Evolutionary conservation across 2,888 invertebrate genomes (phyloP).

Genomic region (Parochlus steinenii): DNA sequence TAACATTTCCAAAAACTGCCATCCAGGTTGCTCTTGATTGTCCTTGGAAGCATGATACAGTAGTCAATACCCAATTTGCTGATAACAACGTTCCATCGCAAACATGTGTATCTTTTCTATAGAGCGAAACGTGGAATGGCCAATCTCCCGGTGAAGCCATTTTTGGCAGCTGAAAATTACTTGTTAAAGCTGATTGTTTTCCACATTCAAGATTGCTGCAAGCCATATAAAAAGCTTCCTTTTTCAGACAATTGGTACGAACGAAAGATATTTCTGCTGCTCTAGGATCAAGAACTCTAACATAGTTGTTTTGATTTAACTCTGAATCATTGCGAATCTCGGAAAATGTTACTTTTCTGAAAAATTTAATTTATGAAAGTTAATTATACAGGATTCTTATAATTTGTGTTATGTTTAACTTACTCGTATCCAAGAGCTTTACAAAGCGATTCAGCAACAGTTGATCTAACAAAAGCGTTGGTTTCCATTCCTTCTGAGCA

Average conservation of each 20-base stretch:
- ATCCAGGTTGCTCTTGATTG: slow-evolving; percentile 81
- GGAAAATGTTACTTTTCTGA: slow-evolving; percentile 51
- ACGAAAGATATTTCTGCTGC: slow-evolving; percentile 69
- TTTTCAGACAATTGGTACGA: slow-evolving; percentile 54
- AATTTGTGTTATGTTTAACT: slow-evolving; percentile 20
- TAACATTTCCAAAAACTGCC: slow-evolving; percentile 57
- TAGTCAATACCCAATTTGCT: slow-evolving; percentile 69
- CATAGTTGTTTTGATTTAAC: slow-evolving; percentile 42
- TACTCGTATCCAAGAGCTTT: slow-evolving; percentile 61
- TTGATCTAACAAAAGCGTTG: slow-evolving; percentile 33
- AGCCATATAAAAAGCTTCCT: slow-evolving; percentile 60
- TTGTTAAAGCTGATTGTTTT: slow-evolving; percentile 37
- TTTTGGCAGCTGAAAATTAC: slow-evolving; percentile 40
- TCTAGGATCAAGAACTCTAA: slow-evolving; percentile 65
- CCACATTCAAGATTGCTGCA: slow-evolving; percentile 69
- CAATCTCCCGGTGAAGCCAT: slow-evolving; percentile 69
- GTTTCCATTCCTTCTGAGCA: slow-evolving; percentile 64
- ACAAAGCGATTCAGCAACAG: slow-evolving; percentile 63
- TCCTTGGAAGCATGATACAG: slow-evolving; percentile 76
- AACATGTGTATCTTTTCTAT: slow-evolving; percentile 69
- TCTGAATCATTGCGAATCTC: slow-evolving; percentile 45
- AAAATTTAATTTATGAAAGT: slow-evolving; percentile 16
- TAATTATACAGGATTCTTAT: slow-evolving; percentile 1
- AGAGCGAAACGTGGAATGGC: slow-evolving; percentile 82
- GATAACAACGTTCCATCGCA: slow-evolving; percentile 78